Base-by-base conservation (phyloP, 2,113 vertebrate genomes). In the Pangasianodon gigas region DNA sequence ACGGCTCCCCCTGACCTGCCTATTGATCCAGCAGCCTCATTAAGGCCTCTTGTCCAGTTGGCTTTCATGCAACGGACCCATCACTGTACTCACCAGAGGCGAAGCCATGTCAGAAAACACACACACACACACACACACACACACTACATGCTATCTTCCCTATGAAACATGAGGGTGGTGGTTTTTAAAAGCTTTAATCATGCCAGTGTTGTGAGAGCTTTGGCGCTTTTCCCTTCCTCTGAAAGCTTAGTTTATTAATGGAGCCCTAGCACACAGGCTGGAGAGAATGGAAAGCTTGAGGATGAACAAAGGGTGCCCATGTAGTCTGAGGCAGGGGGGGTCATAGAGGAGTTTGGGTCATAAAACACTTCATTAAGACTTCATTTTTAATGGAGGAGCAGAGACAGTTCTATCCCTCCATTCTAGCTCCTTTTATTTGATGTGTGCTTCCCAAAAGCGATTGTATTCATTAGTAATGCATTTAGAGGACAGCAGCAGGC, bases 171-270 rank as follows among this genome's bases (percentile, higher is more conserved):
- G 94, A 94, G 93, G 67, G 74, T 60, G 85, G 92, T 75, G 82
- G 81, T 91, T 94, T 96, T 95, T 95, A 94, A 95, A 95, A 95
- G 95, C 95, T 95, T 95, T 96, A 96, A 96, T 96, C 95, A 95
- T 91, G 86, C 91, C 90, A n/a, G 90, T 69, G 89, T 94, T 93
- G 90, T 7, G 67, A 92, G 92, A 81, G 88, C 92, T 93, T 91
- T 90, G 88, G 90, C 88, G 93, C 92, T 91, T 93, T 75, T 93
- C 90, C 94, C 94, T 94, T 92, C 94, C 93, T 92, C 90, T 94
- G 93, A 95, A 94, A 94, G 93, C 93, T 90, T 96, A 94, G 95
- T 96, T 96, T 96, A 96, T 96, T 96, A 95, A 96, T 96, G 95
- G 88, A 94, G 95, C 95, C 94, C 95, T 93, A 94, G 94, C 91